Conservation (phyloP, 2,113 vertebrate species). For the Eptatretus burgeri region DNA sequence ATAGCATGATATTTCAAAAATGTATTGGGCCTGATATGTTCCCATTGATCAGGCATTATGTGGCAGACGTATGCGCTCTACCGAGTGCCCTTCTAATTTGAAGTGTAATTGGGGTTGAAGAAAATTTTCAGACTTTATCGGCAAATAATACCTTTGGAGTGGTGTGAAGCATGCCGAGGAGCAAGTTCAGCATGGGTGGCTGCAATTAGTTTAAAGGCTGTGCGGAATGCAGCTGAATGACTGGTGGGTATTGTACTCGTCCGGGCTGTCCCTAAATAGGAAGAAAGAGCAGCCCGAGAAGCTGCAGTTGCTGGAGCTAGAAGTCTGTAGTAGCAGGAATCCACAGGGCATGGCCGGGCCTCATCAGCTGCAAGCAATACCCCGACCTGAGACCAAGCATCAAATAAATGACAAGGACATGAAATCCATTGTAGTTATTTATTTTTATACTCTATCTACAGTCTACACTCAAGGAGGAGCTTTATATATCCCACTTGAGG, state of each 20-base stretch:
- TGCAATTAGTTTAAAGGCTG: slow-evolving; percentile 67
- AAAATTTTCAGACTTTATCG: not conserved
- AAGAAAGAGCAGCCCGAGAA: slow-evolving; percentile 88
- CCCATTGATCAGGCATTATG: no score
- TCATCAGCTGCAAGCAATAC: slow-evolving; percentile 52
- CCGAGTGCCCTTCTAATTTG: no score
- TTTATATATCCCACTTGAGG: no score
- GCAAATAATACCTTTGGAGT: slow-evolving; percentile 39
- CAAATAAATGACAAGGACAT: no score
- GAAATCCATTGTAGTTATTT: no score
- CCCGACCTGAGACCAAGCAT: slow-evolving; percentile 30
- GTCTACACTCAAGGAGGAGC: no score
- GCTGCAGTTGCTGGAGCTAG: slow-evolving; percentile 87
- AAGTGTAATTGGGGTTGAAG: not conserved
- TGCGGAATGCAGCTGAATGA: slow-evolving; percentile 63
- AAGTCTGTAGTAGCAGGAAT: slow-evolving; percentile 78
- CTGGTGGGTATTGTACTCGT: slow-evolving; percentile 50
- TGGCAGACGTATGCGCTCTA: no score
- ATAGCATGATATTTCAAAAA: no score
- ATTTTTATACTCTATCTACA: no score
- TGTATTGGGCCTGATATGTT: no score
- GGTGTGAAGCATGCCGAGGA: slow-evolving; percentile 18
- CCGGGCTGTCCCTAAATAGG: slow-evolving; percentile 53
- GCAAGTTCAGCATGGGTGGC: slow-evolving; percentile 23
- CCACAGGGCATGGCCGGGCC: slow-evolving; percentile 62